A percentile compares a stretch with the other conserved stretches of the same genome.
Conservation (phyloP, 2,888 invertebrate species). For the Cordilura impudica region DNA sequence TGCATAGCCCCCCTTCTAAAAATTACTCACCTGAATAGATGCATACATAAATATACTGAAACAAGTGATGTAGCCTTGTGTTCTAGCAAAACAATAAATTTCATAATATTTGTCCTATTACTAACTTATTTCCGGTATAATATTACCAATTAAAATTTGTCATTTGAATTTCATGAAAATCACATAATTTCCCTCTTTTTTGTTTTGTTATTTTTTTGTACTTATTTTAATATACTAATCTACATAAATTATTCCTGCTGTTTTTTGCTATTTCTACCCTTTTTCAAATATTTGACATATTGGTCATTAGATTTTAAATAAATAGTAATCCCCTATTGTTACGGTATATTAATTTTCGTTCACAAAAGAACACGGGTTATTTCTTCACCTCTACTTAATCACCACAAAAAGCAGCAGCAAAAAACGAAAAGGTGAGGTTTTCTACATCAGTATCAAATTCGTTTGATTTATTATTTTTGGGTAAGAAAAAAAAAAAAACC, state of each 20-base stretch:
- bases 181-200: not conserved
- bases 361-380: slow-evolving; percentile 53
- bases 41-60: no score
- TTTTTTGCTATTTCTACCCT: slow-evolving; percentile 9
- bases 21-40: no score
- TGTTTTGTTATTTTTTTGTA: not conserved
- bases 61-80: no score
- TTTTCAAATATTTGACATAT: slow-evolving; percentile 54
- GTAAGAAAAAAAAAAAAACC: slow-evolving; percentile 11
- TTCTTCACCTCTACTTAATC: slow-evolving; percentile 56
- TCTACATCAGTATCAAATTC: slow-evolving; percentile 15
- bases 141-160: slow-evolving; percentile 37
- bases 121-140: slow-evolving; percentile 4
- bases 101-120: not conserved
- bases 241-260: slow-evolving; percentile 29
- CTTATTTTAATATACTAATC: slow-evolving; percentile 5
- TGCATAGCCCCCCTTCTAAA: no score
- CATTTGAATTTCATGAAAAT: not conserved
- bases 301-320: slow-evolving; percentile 51
- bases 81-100: not conserved
- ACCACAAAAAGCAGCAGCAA: slow-evolving; percentile 2
- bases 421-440: slow-evolving; percentile 4
- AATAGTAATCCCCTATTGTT: slow-evolving; percentile 28
- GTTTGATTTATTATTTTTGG: slow-evolving; percentile 52
- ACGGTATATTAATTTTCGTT: slow-evolving; percentile 40